A percentile compares a stretch with the other conserved stretches of the same genome.
phyloP scores from a whole-genome alignment of 2,797 vertebrate genomes.

The Pseudomugil gertrudae region DNA sequence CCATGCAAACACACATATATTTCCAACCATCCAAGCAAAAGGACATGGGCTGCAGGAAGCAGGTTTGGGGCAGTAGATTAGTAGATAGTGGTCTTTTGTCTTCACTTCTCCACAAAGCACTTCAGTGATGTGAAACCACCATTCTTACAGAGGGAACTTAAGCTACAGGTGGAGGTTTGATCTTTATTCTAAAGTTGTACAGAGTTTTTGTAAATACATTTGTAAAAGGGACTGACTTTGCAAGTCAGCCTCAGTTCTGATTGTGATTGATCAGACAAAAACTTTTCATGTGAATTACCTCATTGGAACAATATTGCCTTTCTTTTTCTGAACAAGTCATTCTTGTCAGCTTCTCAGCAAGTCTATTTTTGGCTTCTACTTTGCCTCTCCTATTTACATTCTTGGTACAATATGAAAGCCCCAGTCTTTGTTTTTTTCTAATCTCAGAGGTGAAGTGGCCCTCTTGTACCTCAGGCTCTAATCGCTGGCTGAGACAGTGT shows the following conservation, averaged over 20 bases:
- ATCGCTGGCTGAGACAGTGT: constrained; percentile 73
- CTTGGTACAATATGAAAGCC: constrained; percentile 67
- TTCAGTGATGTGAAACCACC: constrained; percentile 57
- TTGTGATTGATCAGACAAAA: constrained; percentile 12
- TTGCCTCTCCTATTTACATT: constrained; percentile 47
- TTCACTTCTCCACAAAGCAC: constrained; percentile 63
- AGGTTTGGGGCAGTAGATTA: constrained; percentile 31
- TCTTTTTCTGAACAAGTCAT: constrained; percentile 47
- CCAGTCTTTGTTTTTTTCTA: constrained; percentile 74
- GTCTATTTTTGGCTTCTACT: constrained; percentile 52
- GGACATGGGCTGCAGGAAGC: constrained; percentile 33
- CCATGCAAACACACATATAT: constrained; percentile 45
- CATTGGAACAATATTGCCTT: constrained; percentile 15
- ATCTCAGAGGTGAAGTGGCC: constrained; percentile 79
- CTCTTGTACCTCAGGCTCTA: constrained; percentile 73
- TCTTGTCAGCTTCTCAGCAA: constrained; percentile 39
- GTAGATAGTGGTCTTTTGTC: constrained; percentile 63
- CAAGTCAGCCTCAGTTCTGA: background rate
- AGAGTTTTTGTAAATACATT: constrained; percentile 2
- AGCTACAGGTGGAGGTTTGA: constrained; percentile 45
- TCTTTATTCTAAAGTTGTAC: constrained; percentile 48
- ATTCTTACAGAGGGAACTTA: constrained; percentile 49
- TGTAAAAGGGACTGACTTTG: background rate
- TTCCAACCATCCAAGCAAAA: constrained; percentile 53
- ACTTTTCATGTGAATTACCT: constrained; percentile 20